Conservation (phyloP, 2,113 vertebrate genomes). For the Centropus unirufus region DNA sequence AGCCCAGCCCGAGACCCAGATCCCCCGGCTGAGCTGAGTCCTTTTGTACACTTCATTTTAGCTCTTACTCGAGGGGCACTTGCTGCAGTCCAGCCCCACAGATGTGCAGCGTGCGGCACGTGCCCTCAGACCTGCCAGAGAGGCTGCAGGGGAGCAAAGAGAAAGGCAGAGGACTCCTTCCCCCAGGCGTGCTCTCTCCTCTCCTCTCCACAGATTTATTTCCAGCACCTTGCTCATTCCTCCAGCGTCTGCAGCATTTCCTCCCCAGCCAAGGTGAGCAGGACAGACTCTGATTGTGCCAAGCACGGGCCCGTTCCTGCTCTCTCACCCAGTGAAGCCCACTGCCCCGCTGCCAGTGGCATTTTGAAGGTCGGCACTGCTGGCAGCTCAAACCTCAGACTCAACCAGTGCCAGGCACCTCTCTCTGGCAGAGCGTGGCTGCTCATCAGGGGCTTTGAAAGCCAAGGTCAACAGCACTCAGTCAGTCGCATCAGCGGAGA, state of each 20-base stretch:
- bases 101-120: rapidly evolving
- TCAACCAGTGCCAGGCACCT: neutral
- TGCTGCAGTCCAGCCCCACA: neutral
- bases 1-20: neutral
- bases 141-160: neutral
- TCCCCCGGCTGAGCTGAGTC: neutral
- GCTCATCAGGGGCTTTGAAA: neutral
- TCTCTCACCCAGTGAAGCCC: neutral
- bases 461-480: neutral
- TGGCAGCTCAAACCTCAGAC: neutral
- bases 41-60: neutral
- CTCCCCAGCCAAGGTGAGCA: neutral
- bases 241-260: neutral
- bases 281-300: neutral
- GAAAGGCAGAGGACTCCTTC: neutral
- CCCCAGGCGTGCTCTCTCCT: neutral
- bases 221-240: neutral
- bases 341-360: neutral
- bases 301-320: neutral
- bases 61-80: neutral
- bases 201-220: neutral
- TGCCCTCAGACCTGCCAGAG: neutral
- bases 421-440: neutral
- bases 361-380: neutral
- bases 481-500: neutral